Conservation (phyloP, 2,888 invertebrate species). For the Tanytarsus gracilentus region DNA sequence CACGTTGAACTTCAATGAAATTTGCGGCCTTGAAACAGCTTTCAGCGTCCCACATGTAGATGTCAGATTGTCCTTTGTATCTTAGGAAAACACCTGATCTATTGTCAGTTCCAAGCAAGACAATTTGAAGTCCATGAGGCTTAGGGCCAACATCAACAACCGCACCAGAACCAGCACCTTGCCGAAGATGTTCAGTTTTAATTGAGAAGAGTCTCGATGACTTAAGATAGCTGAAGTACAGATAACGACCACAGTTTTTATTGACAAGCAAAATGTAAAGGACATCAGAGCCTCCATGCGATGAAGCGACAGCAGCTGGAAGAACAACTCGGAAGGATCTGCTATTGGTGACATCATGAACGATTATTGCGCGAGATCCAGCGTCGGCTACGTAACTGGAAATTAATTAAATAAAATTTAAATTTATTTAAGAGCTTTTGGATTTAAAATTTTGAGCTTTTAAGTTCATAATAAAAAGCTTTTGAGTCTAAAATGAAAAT, state of each 20-base stretch:
- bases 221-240: slow-evolving; percentile 53
- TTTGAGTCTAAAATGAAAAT: no score
- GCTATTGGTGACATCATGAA: slow-evolving; percentile 46
- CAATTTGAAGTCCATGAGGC: slow-evolving; percentile 45
- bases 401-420: neutral
- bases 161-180: slow-evolving; percentile 46
- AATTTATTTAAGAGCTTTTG: neutral
- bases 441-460: neutral
- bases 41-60: slow-evolving; percentile 56
- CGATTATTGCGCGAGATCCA: slow-evolving; percentile 42
- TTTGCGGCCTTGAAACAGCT: slow-evolving; percentile 49
- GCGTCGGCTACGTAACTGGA: slow-evolving; percentile 37
- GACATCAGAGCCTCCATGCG: slow-evolving; percentile 45
- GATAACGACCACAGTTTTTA: slow-evolving; percentile 45
- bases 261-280: slow-evolving; percentile 50
- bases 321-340: slow-evolving; percentile 51
- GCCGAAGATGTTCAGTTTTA: slow-evolving; percentile 46
- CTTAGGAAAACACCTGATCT: slow-evolving; percentile 53
- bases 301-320: slow-evolving; percentile 46
- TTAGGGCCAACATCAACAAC: slow-evolving; percentile 52
- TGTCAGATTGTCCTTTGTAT: slow-evolving; percentile 52
- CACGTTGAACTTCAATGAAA: slow-evolving; percentile 50
- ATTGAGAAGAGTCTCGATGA: slow-evolving; percentile 50
- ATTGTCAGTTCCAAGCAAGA: slow-evolving; percentile 53
- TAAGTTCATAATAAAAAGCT: no score